A percentile compares a stretch with the other conserved stretches of the same genome.
Conservation (phyloP, 1,140 invertebrate genomes). For the Brachionus koreanus region DNA sequence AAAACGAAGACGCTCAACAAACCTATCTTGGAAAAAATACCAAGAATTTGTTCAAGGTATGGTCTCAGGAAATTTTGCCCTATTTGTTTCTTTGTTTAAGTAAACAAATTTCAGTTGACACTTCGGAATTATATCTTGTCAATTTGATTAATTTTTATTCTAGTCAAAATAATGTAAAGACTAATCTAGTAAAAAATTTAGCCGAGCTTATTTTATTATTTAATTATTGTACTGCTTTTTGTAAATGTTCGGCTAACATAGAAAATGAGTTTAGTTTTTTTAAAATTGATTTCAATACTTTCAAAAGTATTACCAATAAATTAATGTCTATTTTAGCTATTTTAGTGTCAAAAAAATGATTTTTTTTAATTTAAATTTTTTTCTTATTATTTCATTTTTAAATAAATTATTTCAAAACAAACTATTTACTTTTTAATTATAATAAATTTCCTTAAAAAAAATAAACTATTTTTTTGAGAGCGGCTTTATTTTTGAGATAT, state of each 20-base stretch:
- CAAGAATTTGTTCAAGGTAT: not conserved
- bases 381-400: not conserved
- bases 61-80: constrained; percentile 13
- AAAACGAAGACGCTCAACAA: not conserved
- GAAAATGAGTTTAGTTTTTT: constrained; percentile 21
- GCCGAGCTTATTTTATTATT: not conserved
- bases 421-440: too few relatives aligned
- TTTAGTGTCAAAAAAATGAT: not conserved
- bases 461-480: not conserved
- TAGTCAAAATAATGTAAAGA: not conserved
- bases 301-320: not conserved
- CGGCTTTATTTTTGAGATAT: not conserved
- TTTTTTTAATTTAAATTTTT: not conserved
- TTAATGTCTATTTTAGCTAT: constrained; percentile 7
- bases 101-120: not conserved
- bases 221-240: not conserved
- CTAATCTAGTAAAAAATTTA: not conserved
- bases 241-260: not conserved
- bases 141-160: constrained; percentile 6
- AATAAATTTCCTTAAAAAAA: too few relatives aligned
- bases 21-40: not conserved
- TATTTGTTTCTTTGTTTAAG: not conserved
- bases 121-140: not conserved
- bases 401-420: too few relatives aligned
- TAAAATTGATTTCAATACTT: constrained; percentile 5